Conservation (phyloP, 1,140 invertebrate genomes). For the Pachypeltis micranthus region DNA sequence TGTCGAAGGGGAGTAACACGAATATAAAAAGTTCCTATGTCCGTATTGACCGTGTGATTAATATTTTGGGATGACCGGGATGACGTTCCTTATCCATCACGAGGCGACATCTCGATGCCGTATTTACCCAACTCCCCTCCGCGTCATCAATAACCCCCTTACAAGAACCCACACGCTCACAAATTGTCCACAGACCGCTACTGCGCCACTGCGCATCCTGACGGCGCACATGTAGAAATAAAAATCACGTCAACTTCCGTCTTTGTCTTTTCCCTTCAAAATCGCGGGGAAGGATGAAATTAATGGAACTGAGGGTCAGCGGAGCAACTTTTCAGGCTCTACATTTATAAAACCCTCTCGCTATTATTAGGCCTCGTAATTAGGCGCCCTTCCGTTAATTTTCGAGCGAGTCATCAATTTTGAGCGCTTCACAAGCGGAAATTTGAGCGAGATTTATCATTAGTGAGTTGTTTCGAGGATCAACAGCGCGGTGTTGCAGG, state of each 20-base stretch:
- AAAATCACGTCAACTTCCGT: neutral
- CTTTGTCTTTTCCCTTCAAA: neutral
- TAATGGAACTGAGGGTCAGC: neutral
- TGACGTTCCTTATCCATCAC: constrained; percentile 5
- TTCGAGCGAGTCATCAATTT: too few species aligned
- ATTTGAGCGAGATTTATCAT: too few species aligned
- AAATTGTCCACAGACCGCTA: too few species aligned
- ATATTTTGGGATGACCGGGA: neutral
- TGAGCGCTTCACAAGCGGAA: too few species aligned
- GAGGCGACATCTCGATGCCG: neutral
- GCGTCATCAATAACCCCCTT: constrained; percentile 2
- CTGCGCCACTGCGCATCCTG: too few species aligned
- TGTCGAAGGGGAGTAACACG: too few species aligned
- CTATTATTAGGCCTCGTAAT: neutral
- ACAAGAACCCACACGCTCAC: too few species aligned
- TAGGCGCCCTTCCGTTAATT: too few species aligned
- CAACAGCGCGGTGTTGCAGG: too few species aligned
- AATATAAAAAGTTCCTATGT: neutral
- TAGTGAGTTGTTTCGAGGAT: too few species aligned
- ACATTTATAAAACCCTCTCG: neutral
- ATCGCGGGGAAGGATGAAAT: neutral
- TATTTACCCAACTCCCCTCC: neutral
- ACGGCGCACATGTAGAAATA: constrained; percentile 2
- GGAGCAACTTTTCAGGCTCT: neutral
- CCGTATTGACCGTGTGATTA: constrained; percentile 8